These are phyloP conservation scores for Eupithecia subfuscata DNA, from an alignment of 2,888 invertebrate species.

Conservation along the genomic window DNA sequence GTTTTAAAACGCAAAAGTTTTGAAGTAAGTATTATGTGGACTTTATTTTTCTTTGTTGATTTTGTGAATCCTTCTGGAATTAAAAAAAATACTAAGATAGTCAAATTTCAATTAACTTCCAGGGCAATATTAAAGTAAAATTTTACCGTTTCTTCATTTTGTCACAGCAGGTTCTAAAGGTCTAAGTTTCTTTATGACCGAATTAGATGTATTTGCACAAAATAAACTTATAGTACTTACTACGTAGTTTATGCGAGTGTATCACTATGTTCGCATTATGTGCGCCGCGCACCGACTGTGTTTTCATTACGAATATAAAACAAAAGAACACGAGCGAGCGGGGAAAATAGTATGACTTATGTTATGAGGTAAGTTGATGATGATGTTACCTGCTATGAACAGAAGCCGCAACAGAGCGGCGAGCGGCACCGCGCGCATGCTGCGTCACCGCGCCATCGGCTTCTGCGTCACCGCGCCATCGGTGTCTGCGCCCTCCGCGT, in stretches of 20 bases:
- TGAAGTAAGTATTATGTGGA: background rate
- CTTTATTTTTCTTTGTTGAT: background rate
- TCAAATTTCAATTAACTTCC: background rate
- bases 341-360: no score
- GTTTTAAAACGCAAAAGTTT: slow-evolving; percentile 9
- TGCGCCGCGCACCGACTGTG: no score
- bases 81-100: background rate
- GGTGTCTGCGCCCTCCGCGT: slow-evolving; percentile 34
- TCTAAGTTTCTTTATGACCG: no score
- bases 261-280: no score
- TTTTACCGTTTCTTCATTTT: background rate
- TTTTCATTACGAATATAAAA: no score
- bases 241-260: no score
- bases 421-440: slow-evolving; percentile 73
- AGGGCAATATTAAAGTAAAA: background rate
- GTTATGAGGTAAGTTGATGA: no score
- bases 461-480: slow-evolving; percentile 77
- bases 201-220: no score
- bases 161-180: no score
- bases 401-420: slow-evolving; percentile 78
- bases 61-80: background rate
- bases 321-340: no score
- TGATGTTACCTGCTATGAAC: slow-evolving; percentile 62
- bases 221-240: no score
- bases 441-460: slow-evolving; percentile 75